These are phyloP conservation scores for Crepidodera aurea DNA, from an alignment of 2,888 invertebrate genomes.

Conservation along the genomic window DNA sequence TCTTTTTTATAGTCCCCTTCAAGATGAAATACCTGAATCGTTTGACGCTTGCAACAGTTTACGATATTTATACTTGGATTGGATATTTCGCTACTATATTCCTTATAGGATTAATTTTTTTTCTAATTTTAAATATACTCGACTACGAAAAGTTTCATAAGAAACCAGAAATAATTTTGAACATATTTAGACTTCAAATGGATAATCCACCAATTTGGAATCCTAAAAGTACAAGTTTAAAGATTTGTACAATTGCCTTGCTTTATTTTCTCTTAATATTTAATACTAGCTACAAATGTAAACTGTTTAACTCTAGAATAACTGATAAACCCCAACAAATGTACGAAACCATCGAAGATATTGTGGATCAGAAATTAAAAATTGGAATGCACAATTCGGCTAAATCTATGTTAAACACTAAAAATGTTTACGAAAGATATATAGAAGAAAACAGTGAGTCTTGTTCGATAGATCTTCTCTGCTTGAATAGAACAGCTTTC, in stretches of 20 bases:
- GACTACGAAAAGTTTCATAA: too few relatives aligned
- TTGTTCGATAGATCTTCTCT: neutral
- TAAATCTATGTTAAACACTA: neutral
- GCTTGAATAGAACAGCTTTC: conserved; percentile 17
- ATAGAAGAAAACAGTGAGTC: neutral
- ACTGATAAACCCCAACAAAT: neutral
- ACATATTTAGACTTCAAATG: neutral
- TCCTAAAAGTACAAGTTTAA: neutral
- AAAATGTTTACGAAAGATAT: conserved; percentile 6
- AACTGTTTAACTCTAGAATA: conserved; percentile 16
- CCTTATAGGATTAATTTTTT: neutral
- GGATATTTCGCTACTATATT: neutral
- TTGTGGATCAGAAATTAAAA: conserved; percentile 4
- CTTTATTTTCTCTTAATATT: neutral
- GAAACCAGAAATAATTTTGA: too few relatives aligned
- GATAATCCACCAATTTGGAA: neutral
- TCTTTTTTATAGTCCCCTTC: conserved; percentile 5
- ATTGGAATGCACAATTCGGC: neutral
- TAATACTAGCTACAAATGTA: conserved; percentile 2
- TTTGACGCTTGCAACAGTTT: neutral
- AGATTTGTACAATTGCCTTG: neutral
- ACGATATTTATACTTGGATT: neutral
- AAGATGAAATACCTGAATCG: neutral
- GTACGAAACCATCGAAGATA: conserved; percentile 9
- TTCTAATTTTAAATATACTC: neutral